Evolutionary conservation across 1,140 invertebrate genomes (phyloP).

Genomic region (Bombus vancouverensis): DNA sequence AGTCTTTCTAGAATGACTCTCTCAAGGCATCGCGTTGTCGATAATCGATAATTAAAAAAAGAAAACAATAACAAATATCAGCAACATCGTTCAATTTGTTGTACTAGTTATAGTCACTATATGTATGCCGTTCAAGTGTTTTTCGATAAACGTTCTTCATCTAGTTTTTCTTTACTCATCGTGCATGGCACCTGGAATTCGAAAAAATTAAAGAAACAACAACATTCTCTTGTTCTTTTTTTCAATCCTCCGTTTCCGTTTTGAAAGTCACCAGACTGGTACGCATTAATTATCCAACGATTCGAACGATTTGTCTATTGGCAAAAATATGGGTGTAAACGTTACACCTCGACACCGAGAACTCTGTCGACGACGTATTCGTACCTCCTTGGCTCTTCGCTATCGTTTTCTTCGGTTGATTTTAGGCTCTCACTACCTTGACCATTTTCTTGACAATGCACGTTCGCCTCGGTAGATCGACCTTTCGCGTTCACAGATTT

Average conservation of each 20-base stretch:
- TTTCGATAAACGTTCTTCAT: not conserved
- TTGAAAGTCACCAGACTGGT: not conserved
- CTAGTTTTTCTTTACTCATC: conserved; percentile 9
- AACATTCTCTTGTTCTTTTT: not conserved
- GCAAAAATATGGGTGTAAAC: not conserved
- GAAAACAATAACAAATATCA: conserved; percentile 38
- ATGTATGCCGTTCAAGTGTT: conserved; percentile 20
- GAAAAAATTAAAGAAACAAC: conserved; percentile 27
- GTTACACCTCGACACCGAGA: conserved; percentile 46
- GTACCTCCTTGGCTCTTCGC: conserved; percentile 84
- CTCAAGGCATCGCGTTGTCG: conserved; percentile 6
- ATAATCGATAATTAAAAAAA: conserved; percentile 34
- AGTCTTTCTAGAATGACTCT: conserved; percentile 17
- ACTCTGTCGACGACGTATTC: conserved; percentile 82
- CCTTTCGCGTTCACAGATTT: conserved; percentile 60
- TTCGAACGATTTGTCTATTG: not conserved
- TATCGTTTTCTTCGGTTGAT: conserved; percentile 66
- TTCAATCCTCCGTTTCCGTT: not conserved
- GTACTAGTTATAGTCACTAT: conserved; percentile 5
- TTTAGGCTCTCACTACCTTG: conserved; percentile 53
- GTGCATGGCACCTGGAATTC: conserved; percentile 59
- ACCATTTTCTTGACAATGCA: conserved; percentile 42
- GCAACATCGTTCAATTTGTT: conserved; percentile 23
- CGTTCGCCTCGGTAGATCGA: conserved; percentile 19
- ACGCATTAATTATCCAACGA: conserved; percentile 6